These are phyloP conservation scores for Amiota mariae DNA, from an alignment of 2,888 invertebrate species.

Conservation along the genomic window DNA sequence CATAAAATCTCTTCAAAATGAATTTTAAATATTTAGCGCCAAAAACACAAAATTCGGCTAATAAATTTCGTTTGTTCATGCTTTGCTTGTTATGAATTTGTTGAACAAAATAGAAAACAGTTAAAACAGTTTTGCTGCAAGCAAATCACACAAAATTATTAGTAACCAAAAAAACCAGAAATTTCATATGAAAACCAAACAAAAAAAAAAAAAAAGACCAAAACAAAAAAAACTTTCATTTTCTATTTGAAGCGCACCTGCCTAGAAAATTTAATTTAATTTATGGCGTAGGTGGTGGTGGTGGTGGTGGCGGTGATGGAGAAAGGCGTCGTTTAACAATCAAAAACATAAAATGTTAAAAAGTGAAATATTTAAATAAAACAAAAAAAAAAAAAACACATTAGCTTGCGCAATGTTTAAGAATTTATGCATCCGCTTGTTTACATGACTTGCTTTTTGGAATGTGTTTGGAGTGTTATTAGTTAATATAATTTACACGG, in stretches of 20 bases:
- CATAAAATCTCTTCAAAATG: too few species aligned
- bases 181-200: too few species aligned
- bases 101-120: conserved; percentile 23
- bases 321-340: background rate
- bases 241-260: conserved; percentile 53
- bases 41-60: background rate
- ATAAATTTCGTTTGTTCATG: conserved; percentile 4
- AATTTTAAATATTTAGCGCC: conserved; percentile 22
- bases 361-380: too few species aligned
- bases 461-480: conserved; percentile 35
- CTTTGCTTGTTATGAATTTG: conserved; percentile 17
- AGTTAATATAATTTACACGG: conserved; percentile 31
- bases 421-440: conserved; percentile 41
- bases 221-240: conserved; percentile 55
- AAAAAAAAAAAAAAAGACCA: background rate
- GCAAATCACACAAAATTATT: conserved; percentile 1
- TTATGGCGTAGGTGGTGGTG: too few species aligned
- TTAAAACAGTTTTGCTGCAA: background rate
- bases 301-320: background rate
- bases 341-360: background rate
- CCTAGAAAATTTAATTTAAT: conserved; percentile 37
- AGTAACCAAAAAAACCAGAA: background rate
- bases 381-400: background rate
- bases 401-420: conserved; percentile 34
- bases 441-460: conserved; percentile 44